These are phyloP conservation scores for Brachionus rubens DNA, from an alignment of 1,140 invertebrate species.

Conservation along the genomic window DNA sequence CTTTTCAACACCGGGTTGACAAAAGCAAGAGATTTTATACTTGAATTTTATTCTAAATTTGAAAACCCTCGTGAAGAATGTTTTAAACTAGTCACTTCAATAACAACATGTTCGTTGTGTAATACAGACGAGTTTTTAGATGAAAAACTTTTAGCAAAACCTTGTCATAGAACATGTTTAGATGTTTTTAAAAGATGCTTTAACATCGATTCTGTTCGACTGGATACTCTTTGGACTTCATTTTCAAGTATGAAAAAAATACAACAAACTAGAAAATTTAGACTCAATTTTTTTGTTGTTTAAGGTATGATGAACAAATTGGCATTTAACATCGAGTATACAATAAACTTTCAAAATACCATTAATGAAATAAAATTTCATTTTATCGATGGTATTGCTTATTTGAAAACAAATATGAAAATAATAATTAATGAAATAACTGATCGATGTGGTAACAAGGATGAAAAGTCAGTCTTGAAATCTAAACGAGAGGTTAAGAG, in stretches of 20 bases:
- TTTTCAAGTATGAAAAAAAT: not conserved
- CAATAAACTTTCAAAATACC: slow-evolving; percentile 8
- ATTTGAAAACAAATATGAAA: slow-evolving; percentile 9
- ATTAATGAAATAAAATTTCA: slow-evolving; percentile 25
- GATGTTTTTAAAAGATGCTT: not conserved
- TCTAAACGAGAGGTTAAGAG: no score
- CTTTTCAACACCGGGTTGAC: slow-evolving; percentile 9
- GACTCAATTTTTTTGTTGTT: not conserved
- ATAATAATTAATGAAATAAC: not conserved
- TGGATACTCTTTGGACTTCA: not conserved
- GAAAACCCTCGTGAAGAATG: slow-evolving; percentile 30
- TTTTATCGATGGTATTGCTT: not conserved
- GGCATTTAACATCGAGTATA: slow-evolving; percentile 16
- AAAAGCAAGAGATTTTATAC: not conserved
- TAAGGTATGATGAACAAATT: slow-evolving; percentile 13
- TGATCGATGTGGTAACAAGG: not conserved
- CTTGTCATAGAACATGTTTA: slow-evolving; percentile 11
- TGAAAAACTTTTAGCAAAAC: not conserved
- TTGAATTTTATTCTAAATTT: not conserved
- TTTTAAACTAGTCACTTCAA: not conserved
- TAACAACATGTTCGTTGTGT: slow-evolving; percentile 10
- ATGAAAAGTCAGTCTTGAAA: no score
- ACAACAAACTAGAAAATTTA: not conserved
- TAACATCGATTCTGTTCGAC: not conserved
- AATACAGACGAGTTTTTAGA: not conserved